phyloP scores from a whole-genome alignment of 2,888 invertebrate species.

The Tiphia femorata region DNA sequence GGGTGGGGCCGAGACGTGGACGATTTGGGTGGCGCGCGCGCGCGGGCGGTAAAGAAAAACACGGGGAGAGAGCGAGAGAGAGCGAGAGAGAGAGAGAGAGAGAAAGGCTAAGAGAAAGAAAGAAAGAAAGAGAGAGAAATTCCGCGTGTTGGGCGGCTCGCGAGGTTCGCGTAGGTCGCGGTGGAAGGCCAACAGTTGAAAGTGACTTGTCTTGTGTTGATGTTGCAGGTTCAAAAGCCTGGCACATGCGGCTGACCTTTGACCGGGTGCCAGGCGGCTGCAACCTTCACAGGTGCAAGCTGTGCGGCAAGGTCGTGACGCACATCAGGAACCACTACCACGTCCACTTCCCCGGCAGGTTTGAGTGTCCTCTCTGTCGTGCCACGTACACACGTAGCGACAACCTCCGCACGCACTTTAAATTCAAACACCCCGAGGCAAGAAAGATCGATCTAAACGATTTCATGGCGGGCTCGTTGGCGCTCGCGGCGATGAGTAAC shows the following conservation, averaged over 20 bases:
- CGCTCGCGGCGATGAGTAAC: slow-evolving; percentile 70
- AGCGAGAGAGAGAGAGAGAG: neutral
- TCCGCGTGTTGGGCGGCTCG: slow-evolving; percentile 45
- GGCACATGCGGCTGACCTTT: slow-evolving; percentile 95
- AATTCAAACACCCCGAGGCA: slow-evolving; percentile 93
- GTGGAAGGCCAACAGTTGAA: slow-evolving; percentile 63
- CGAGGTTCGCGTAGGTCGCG: slow-evolving; percentile 42
- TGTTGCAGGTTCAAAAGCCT: slow-evolving; percentile 93
- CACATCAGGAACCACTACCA: slow-evolving; percentile 95
- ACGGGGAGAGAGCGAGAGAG: neutral
- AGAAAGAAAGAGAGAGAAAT: slow-evolving; percentile 13
- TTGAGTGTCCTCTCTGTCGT: slow-evolving; percentile 92
- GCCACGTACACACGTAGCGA: slow-evolving; percentile 93
- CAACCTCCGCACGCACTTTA: slow-evolving; percentile 93
- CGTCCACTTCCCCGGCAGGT: slow-evolving; percentile 93
- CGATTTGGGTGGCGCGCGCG: slow-evolving; percentile 26
- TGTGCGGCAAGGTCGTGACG: slow-evolving; percentile 94
- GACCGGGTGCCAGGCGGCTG: slow-evolving; percentile 93
- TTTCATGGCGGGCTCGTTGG: slow-evolving; percentile 74
- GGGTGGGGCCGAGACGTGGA: slow-evolving; percentile 37
- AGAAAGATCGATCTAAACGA: slow-evolving; percentile 83
- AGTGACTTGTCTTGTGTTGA: slow-evolving; percentile 72
- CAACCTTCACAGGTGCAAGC: slow-evolving; percentile 94
- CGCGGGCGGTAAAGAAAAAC: neutral
- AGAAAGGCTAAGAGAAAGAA: neutral